phyloP scores from a whole-genome alignment of 23 tunicate species.

The Clavelina lepadiformis region DNA sequence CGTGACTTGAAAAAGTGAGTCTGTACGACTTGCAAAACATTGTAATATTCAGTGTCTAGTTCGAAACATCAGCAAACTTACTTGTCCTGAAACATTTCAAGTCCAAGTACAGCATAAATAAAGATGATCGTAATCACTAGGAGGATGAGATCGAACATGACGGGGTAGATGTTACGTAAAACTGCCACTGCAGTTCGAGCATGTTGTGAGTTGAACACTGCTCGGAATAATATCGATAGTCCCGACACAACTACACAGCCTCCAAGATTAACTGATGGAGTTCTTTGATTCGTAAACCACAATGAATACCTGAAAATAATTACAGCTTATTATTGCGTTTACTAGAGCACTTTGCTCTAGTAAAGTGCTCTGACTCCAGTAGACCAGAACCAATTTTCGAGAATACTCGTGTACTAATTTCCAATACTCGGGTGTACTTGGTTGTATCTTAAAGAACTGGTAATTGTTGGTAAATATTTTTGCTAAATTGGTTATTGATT shows the following conservation, averaged over 20 bases:
- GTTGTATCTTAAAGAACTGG: too few relatives aligned
- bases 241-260: constrained; percentile 88
- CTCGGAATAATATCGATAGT: constrained; percentile 57
- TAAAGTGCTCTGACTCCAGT: too few relatives aligned
- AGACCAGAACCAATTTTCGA: too few relatives aligned
- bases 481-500: too few relatives aligned
- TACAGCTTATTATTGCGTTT: too few relatives aligned
- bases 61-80: constrained; percentile 12
- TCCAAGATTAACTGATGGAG: constrained; percentile 52
- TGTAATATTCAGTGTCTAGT: background rate
- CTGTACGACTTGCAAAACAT: background rate
- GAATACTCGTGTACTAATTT: too few relatives aligned
- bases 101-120: constrained; percentile 79
- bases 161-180: constrained; percentile 80
- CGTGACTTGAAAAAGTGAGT: background rate
- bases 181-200: constrained; percentile 67
- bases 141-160: constrained; percentile 86
- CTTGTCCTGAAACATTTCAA: constrained; percentile 91
- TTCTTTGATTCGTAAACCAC: constrained; percentile 33
- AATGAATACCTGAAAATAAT: constrained; percentile 56
- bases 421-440: too few relatives aligned
- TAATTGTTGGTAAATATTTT: too few relatives aligned
- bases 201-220: constrained; percentile 77
- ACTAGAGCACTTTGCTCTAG: too few relatives aligned
- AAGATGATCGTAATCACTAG: constrained; percentile 77